These are phyloP conservation scores for Sander lucioperca DNA, from an alignment of 2,113 vertebrate species.

Conservation along the genomic window DNA sequence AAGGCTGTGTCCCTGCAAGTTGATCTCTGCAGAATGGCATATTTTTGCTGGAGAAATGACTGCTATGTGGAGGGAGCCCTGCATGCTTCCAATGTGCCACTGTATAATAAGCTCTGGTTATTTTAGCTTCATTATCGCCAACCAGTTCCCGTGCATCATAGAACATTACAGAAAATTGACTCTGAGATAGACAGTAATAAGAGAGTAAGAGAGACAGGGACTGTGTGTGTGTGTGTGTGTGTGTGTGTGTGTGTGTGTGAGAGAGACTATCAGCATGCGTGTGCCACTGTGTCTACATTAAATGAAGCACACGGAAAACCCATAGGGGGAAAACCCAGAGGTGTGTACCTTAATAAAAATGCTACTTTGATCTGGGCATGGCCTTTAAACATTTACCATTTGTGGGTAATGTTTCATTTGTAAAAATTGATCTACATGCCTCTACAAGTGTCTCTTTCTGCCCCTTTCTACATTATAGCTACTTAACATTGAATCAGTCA, in stretches of 20 bases:
- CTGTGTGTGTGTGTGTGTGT: constrained; percentile 12
- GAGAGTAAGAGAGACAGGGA: constrained; percentile 37
- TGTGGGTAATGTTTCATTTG: neutral
- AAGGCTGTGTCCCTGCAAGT: constrained; percentile 52
- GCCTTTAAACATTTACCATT: constrained; percentile 25
- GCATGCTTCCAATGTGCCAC: constrained; percentile 37
- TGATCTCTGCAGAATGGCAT: constrained; percentile 56
- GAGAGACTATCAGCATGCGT: constrained; percentile 17
- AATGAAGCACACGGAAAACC: constrained; percentile 15
- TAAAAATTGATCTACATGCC: neutral
- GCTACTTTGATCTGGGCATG: neutral
- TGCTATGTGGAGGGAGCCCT: constrained; percentile 41
- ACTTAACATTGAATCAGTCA: neutral
- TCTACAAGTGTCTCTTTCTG: neutral
- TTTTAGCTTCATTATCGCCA: constrained; percentile 72
- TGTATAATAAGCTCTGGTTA: constrained; percentile 74
- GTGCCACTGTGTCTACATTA: constrained; percentile 24
- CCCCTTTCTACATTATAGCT: constrained; percentile 4
- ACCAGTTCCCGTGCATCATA: constrained; percentile 44
- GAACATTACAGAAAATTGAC: constrained; percentile 69
- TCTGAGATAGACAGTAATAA: constrained; percentile 58
- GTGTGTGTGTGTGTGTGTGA: constrained; percentile 25
- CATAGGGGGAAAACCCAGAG: neutral
- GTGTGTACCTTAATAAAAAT: constrained; percentile 27
- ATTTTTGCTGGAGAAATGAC: constrained; percentile 57